Evolutionary conservation across 1,140 invertebrate genomes (phyloP).

Genomic region (Doryteuthis pealeii): DNA sequence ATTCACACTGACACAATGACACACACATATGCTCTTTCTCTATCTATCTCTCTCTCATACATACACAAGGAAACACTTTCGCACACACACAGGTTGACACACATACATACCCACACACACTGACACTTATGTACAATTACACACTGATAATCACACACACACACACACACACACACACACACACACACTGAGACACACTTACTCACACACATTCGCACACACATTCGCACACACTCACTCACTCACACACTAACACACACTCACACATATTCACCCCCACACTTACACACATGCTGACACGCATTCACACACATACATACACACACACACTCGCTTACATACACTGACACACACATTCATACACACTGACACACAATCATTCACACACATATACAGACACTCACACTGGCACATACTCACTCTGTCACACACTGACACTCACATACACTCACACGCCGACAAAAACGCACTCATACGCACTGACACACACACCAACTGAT

Average conservation of each 20-base stretch:
- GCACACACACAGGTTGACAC: background rate
- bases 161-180: background rate
- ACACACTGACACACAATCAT: background rate
- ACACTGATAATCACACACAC: too few relatives aligned
- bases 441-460: background rate
- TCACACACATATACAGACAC: background rate
- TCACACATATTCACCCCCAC: too few relatives aligned
- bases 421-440: background rate
- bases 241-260: too few relatives aligned
- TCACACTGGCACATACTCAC: background rate
- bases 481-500: background rate
- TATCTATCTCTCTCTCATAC: too few relatives aligned
- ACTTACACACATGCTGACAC: too few relatives aligned
- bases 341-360: background rate
- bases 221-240: too few relatives aligned
- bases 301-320: background rate
- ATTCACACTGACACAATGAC: too few relatives aligned
- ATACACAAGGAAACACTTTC: too few relatives aligned
- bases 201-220: too few relatives aligned
- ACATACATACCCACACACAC: background rate
- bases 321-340: background rate
- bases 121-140: background rate
- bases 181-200: background rate
- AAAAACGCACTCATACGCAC: background rate
- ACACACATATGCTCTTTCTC: too few relatives aligned